These are phyloP conservation scores for Ammodytes dubius DNA, from an alignment of 2,113 vertebrate species.

Conservation along the genomic window DNA sequence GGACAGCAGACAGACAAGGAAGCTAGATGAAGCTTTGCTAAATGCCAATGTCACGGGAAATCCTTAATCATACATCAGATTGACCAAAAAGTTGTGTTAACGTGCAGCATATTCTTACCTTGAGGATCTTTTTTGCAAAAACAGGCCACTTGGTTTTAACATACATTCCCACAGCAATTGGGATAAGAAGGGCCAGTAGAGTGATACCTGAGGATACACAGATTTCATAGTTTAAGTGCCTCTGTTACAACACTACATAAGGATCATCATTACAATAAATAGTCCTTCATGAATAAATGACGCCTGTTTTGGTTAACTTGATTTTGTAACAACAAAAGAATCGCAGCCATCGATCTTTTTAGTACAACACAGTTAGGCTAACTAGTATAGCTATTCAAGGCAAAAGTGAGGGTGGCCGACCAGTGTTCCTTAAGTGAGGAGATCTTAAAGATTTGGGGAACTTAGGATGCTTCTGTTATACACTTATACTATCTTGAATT, in stretches of 20 bases:
- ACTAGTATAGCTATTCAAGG: no score
- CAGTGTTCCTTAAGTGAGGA: no score
- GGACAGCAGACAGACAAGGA: slow-evolving; percentile 15
- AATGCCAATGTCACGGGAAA: slow-evolving; percentile 9
- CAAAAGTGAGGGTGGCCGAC: no score
- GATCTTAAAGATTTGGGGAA: no score
- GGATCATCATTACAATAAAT: not conserved
- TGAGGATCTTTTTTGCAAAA: slow-evolving; percentile 91
- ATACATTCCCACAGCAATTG: slow-evolving; percentile 87
- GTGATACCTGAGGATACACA: slow-evolving; percentile 86
- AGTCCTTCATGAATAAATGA: no score
- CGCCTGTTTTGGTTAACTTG: no score
- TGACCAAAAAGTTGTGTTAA: no score
- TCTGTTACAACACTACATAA: not conserved
- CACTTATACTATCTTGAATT: no score
- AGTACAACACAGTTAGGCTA: no score
- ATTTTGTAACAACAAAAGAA: no score
- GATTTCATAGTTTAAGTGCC: not conserved
- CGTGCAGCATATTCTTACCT: slow-evolving; percentile 82
- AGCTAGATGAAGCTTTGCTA: rapidly evolving
- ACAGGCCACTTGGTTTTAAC: slow-evolving; percentile 90
- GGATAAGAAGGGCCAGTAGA: slow-evolving; percentile 90
- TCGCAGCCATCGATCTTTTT: no score
- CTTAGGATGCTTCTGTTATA: no score
- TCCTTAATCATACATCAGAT: not conserved